These are phyloP conservation scores for Gerris lacustris DNA, from an alignment of 2,888 invertebrate genomes.

Conservation along the genomic window DNA sequence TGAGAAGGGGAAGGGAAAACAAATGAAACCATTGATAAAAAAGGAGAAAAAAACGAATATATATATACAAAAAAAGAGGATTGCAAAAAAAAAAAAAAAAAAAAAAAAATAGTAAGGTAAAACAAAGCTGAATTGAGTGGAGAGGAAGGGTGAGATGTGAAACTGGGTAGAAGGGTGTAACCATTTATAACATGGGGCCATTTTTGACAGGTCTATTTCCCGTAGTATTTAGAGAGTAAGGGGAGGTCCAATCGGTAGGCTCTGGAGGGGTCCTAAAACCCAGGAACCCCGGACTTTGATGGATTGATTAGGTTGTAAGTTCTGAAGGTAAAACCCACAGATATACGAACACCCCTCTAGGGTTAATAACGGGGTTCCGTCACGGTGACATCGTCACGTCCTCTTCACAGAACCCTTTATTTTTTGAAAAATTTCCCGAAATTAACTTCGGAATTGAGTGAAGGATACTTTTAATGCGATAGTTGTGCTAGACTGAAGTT, in stretches of 20 bases:
- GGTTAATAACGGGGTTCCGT: too few species aligned
- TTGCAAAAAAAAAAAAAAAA: background rate
- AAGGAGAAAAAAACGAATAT: background rate
- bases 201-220: constrained; percentile 5
- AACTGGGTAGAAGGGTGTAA: background rate
- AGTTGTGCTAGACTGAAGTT: too few species aligned
- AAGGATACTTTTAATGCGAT: too few species aligned
- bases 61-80: background rate
- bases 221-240: background rate
- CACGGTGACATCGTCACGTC: too few species aligned
- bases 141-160: background rate
- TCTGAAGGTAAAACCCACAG: background rate
- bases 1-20: background rate
- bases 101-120: background rate
- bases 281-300: background rate
- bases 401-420: too few species aligned
- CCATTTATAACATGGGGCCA: constrained; percentile 1
- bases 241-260: background rate
- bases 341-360: background rate
- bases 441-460: too few species aligned
- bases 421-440: too few species aligned
- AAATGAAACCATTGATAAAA: background rate
- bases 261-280: too few species aligned
- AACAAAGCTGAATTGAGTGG: constrained; percentile 1
- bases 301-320: constrained; percentile 5